phyloP scores from a whole-genome alignment of 2,113 vertebrate genomes.

The Bagarius yarrelli region DNA sequence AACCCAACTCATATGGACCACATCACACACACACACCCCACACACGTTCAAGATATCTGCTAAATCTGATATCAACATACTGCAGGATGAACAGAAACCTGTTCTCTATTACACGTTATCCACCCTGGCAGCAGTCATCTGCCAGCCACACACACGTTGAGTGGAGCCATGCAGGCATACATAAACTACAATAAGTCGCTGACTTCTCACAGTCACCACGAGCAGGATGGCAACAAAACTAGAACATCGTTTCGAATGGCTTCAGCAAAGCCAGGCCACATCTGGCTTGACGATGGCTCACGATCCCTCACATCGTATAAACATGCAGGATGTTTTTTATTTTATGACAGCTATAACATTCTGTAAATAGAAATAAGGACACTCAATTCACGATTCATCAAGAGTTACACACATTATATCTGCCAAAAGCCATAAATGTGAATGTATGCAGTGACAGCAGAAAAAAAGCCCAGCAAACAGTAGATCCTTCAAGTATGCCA shows the following conservation, averaged over 20 bases:
- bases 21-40: conserved; percentile 29
- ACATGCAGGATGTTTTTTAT: conserved; percentile 29
- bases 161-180: background rate
- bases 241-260: background rate
- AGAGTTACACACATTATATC: too few species aligned
- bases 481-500: background rate
- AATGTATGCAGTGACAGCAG: background rate
- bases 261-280: conserved; percentile 16
- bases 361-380: conserved; percentile 35
- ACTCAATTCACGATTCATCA: background rate
- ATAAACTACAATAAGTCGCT: conserved; percentile 18
- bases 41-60: conserved; percentile 25
- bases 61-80: conserved; percentile 18
- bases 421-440: too few species aligned
- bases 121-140: conserved; percentile 7
- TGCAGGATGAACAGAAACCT: conserved; percentile 35
- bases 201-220: conserved; percentile 18
- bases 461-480: background rate
- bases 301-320: conserved; percentile 13
- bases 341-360: conserved; percentile 41
- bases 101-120: conserved; percentile 31
- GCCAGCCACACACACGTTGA: background rate
- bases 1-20: conserved; percentile 31
- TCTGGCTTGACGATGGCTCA: background rate
- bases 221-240: background rate